A percentile compares a stretch with the other conserved stretches of the same genome.
Conservation (phyloP, 2,113 vertebrate species). For the Xiphophorus maculatus region DNA sequence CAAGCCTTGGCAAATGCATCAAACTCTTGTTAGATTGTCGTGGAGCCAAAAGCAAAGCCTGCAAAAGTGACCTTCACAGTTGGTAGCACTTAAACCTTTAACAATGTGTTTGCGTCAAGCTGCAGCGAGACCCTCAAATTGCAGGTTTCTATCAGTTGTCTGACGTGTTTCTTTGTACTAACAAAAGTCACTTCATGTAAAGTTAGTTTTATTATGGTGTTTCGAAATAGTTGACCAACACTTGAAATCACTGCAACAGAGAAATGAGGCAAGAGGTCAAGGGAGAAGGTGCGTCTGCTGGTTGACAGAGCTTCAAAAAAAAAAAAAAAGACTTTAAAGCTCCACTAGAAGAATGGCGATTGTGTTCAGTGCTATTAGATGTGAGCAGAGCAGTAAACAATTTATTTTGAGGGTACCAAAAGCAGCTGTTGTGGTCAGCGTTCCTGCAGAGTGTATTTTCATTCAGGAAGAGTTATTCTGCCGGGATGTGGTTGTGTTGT, state of each 20-base stretch:
- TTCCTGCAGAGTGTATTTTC: neutral
- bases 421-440: neutral
- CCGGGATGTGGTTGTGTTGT: neutral
- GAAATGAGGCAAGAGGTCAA: neutral
- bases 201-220: neutral
- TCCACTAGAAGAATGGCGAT: neutral
- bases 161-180: neutral
- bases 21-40: neutral
- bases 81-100: neutral
- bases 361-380: neutral
- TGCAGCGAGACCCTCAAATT: neutral
- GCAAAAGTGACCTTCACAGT: neutral
- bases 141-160: neutral
- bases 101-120: neutral
- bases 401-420: neutral
- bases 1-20: neutral
- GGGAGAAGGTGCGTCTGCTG: too few relatives aligned
- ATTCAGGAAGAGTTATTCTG: neutral
- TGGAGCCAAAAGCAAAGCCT: neutral
- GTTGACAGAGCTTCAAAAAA: neutral
- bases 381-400: neutral
- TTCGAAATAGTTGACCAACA: neutral
- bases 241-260: neutral
- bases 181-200: neutral
- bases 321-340: neutral